Percentiles rank a stretch among this genome's conserved stretches.
phyloP scores from a whole-genome alignment of 2,113 vertebrate species.

The Sander vitreus region DNA sequence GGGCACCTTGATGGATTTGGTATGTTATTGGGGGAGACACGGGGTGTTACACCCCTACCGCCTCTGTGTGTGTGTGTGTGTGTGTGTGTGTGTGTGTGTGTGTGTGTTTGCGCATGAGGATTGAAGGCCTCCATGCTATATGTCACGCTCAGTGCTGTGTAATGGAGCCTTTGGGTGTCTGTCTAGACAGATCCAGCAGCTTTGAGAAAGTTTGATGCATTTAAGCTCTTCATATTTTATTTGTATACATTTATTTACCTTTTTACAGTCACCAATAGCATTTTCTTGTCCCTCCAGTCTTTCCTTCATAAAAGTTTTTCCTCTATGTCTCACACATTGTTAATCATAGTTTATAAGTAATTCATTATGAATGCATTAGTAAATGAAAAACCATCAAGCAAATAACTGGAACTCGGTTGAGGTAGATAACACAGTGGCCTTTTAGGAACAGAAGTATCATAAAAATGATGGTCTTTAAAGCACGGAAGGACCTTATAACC shows the following conservation, averaged over 20 bases:
- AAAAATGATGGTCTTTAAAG: background rate
- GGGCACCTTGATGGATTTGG: constrained; percentile 79
- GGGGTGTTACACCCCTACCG: constrained; percentile 53
- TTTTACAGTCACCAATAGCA: background rate
- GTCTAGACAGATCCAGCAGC: constrained; percentile 9
- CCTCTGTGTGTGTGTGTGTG: constrained; percentile 32
- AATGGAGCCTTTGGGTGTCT: constrained; percentile 28
- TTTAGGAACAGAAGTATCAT: background rate
- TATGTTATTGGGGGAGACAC: constrained; percentile 80
- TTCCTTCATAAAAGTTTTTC: background rate
- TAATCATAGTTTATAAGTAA: background rate
- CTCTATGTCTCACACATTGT: background rate
- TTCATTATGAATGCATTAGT: background rate
- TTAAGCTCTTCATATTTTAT: background rate
- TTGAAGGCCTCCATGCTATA: background rate
- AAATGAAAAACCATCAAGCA: background rate
- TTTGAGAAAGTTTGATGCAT: constrained; percentile 37
- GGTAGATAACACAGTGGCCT: background rate
- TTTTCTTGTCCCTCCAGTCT: constrained; percentile 4
- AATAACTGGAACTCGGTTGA: background rate
- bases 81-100: constrained; percentile 27
- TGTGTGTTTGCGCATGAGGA: constrained; percentile 1
- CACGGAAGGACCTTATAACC: background rate
- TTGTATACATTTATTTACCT: background rate
- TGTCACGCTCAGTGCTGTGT: constrained; percentile 38